Base-by-base conservation (phyloP, 2,888 invertebrate genomes). In the Clepsis dumicolana region DNA sequence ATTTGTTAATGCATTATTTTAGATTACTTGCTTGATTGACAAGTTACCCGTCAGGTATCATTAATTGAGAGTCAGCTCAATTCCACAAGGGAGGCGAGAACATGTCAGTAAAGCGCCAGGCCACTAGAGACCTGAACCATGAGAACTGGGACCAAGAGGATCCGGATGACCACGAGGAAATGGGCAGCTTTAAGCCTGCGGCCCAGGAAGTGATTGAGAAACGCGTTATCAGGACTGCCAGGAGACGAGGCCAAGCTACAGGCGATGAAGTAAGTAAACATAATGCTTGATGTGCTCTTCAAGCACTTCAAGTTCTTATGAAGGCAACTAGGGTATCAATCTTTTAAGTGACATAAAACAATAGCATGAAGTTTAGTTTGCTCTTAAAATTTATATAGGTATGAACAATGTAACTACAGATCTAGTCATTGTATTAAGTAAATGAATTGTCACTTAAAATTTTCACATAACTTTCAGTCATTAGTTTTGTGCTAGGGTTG, bases 81-180 rank as follows among this genome's bases (percentile, higher is more conserved):
- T 38, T 57, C 7, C 8, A 14, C 18, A 44, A 14, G 27, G 44
- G 21, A 29, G 14, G 10, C 8, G 25, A 62, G 38, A 82, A 70
- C 64, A 97, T 97, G 97, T 94, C 96, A 76, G 85, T 88, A 61
- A 98, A 98, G 91, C 94, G 98, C 72, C 89, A 93, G 75, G 97
- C 98, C 29, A 94, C 96, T 4, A 94, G 94, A 24, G 96, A 97
- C 67, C 87, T 98, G 73, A 97, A 96, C 87, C 97, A 96, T 79
- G 96, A 97, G 12, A 98, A 98, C 84, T 98, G 98, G 98, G 96
- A 98, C 82, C 90, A 95, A 70, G 97, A 97, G 65, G 96, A 97
- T 1, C 95, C 95, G 60, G 75, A 95, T 61, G 88, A 87, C 59
- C 80, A 83, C 25, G 97, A 97, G 82, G 96, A 97, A 77, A 95